phyloP scores from a whole-genome alignment of 2,113 vertebrate species.

The Grallaria varia region DNA sequence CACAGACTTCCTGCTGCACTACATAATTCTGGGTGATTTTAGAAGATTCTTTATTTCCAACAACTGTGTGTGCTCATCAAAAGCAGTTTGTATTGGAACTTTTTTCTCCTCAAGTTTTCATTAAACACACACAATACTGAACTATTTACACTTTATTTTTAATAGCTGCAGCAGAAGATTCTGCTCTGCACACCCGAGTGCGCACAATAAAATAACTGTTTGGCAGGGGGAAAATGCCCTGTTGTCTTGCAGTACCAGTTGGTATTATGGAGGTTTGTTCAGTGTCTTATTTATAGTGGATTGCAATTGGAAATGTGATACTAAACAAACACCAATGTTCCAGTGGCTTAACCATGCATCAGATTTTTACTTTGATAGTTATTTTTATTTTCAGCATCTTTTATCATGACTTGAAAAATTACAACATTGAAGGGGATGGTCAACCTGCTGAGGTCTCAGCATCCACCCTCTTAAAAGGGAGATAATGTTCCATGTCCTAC shows the following conservation, averaged over 20 bases:
- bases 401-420: background rate
- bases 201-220: slow-evolving; percentile 78
- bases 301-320: slow-evolving; percentile 45
- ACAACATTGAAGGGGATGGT: background rate
- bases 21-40: background rate
- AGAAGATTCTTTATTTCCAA: background rate
- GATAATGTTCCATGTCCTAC: background rate
- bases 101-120: background rate
- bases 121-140: background rate
- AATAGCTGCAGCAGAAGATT: slow-evolving; percentile 55
- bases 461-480: background rate
- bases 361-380: slow-evolving; percentile 37
- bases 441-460: background rate
- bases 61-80: background rate
- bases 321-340: slow-evolving; percentile 57
- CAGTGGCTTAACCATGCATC: slow-evolving; percentile 23
- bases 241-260: slow-evolving; percentile 81
- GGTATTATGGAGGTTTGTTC: slow-evolving; percentile 78
- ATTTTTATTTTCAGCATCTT: slow-evolving; percentile 53
- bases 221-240: slow-evolving; percentile 60
- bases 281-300: slow-evolving; percentile 68
- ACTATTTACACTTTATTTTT: slow-evolving; percentile 48
- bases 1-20: background rate
- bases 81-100: background rate
- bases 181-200: slow-evolving; percentile 29